Evolutionary conservation across 1,140 invertebrate species (phyloP), one percentile per base, ranked within the genome.

Genomic region (Apis laboriosa): DNA sequence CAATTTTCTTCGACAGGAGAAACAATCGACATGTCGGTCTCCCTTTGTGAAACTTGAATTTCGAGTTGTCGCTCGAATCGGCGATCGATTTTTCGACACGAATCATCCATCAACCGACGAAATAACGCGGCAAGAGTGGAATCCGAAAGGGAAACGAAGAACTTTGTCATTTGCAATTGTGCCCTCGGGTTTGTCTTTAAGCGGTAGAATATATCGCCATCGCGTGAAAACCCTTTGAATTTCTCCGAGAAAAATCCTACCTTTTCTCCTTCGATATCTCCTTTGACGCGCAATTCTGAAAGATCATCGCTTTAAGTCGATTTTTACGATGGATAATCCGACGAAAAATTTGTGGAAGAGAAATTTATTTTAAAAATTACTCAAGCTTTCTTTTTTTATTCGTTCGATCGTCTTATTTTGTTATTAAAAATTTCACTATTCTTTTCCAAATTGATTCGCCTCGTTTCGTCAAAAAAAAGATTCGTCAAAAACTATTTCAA

Each of bases 41-140:
- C 51, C 19, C 19, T 64, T 66, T 66, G 51, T 19, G 9, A 9
- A 17, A 43, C 21, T 43, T 34, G 19, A 68, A 24, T 70, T 73
- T 78, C 21, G 53, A 55, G 43, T 43, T 78, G 77, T 78, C 77
- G 70, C 15, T 43, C 34, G 34, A 55, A 70, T 78, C 77, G 60
- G 64, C 28, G 77, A 78, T 78, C 77, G 66, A 70, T 78, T 78
- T 70, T 56, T 77, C 24, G 51, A 64, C 61, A 21, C 17, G 73
- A 80, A 80, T 80, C 56, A 80, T 80, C 68, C 77, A 80, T 80
- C 77, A 80, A 56, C 24, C 68, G 24, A 12, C 19, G 49, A 34
- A 43, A 21, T 53, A 72, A 56, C 55, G 55, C 24, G 53, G 28
- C 56, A 70, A 24, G n/a, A 43, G n/a, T 7, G 4, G 19, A 51